Percentiles rank a stretch among this genome's conserved stretches.
Conservation (phyloP, 2,113 vertebrate species). For the Tylochromis polylepis region DNA sequence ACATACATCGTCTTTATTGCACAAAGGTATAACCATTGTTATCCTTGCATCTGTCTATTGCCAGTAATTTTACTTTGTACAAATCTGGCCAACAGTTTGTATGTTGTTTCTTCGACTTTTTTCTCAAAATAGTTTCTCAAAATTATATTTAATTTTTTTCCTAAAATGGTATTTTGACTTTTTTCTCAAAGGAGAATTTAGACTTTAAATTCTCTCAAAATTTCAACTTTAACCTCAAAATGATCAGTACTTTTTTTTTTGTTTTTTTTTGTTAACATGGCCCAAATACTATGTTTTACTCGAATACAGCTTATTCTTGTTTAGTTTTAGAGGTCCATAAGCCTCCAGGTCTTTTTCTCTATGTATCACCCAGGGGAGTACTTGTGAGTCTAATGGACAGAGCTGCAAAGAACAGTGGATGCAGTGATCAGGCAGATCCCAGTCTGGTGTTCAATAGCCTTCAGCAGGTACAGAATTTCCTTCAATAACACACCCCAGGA, state of each 20-base stretch:
- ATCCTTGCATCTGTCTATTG: background rate
- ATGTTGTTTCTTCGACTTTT: background rate
- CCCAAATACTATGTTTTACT: background rate
- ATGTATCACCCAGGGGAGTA: background rate
- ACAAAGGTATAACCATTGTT: background rate
- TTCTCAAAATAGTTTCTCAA: background rate
- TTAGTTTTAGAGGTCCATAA: background rate
- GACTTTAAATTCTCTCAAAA: background rate
- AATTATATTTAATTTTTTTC: background rate
- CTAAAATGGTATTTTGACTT: background rate
- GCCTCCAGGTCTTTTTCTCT: background rate
- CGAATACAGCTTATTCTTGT: background rate
- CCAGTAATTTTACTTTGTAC: background rate
- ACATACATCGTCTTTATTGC: fast-evolving
- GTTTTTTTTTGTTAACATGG: background rate
- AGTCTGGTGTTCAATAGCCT: background rate
- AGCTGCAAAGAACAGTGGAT: background rate
- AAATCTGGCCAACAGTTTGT: background rate
- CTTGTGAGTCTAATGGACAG: background rate
- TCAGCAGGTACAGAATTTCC: background rate
- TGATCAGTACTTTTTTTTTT: too few relatives aligned
- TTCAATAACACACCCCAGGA: background rate
- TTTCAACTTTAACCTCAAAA: background rate
- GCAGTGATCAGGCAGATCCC: background rate
- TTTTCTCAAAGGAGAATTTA: too few relatives aligned